These are phyloP conservation scores for Caenorhabditis latens DNA, from an alignment of 1,140 invertebrate species.

Conservation along the genomic window DNA sequence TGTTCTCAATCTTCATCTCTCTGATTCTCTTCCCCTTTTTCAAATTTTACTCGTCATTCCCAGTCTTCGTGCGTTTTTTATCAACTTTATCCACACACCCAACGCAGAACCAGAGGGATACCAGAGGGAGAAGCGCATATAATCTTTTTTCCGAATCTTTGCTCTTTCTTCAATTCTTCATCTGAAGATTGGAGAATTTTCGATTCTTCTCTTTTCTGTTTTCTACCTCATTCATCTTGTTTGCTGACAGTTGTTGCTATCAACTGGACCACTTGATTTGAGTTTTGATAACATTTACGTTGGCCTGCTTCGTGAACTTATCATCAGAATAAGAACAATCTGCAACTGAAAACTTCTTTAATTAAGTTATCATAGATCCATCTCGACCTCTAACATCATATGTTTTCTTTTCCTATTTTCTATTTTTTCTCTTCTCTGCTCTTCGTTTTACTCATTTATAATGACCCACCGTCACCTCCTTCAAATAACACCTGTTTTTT, in stretches of 20 bases:
- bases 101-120: constrained; percentile 6
- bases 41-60: constrained; percentile 15
- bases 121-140: constrained; percentile 12
- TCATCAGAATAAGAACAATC: too few relatives aligned
- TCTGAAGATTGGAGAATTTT: neutral
- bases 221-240: constrained; percentile 18
- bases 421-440: neutral
- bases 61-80: neutral
- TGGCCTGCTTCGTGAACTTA: neutral
- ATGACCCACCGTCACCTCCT: neutral
- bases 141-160: constrained; percentile 51
- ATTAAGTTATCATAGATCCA: neutral
- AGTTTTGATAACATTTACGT: constrained; percentile 8
- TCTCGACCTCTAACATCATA: neutral
- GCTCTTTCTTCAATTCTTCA: constrained; percentile 51
- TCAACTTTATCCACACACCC: constrained; percentile 11
- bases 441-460: constrained; percentile 11
- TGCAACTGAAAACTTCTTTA: neutral
- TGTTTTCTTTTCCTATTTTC: neutral
- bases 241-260: constrained; percentile 38
- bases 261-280: constrained; percentile 21
- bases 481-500: constrained; percentile 46
- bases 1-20: constrained; percentile 47
- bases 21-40: neutral
- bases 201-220: neutral